A percentile compares a stretch with the other conserved stretches of the same genome.
Evolutionary conservation across 2,888 invertebrate species (phyloP).

Genomic region (Psococerastis gibbosa): DNA sequence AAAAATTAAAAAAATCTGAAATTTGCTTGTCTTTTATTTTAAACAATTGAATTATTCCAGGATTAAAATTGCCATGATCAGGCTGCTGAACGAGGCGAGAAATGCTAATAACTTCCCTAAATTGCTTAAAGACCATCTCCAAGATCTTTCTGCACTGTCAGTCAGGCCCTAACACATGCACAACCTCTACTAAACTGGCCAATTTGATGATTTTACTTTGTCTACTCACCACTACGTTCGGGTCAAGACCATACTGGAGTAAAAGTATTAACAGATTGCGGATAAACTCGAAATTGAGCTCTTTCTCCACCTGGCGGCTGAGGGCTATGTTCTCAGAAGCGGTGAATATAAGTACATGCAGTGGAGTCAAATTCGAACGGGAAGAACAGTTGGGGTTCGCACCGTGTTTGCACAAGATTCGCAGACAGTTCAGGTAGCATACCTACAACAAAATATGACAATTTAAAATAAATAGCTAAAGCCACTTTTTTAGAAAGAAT

Average conservation of each 20-base stretch:
- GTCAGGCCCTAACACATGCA: too few relatives aligned
- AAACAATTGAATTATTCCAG: too few relatives aligned
- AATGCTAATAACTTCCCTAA: too few relatives aligned
- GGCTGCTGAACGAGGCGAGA: too few relatives aligned
- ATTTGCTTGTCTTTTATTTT: too few relatives aligned
- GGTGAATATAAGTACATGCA: conserved; percentile 49
- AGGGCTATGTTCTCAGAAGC: conserved; percentile 50
- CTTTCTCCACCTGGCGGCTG: conserved; percentile 44
- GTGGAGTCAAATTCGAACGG: conserved; percentile 43
- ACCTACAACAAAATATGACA: too few relatives aligned
- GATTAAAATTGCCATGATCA: too few relatives aligned
- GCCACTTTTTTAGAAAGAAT: too few relatives aligned
- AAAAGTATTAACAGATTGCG: conserved; percentile 43
- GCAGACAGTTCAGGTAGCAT: conserved; percentile 49
- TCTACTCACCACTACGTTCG: conserved; percentile 24
- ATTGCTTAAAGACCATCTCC: too few relatives aligned
- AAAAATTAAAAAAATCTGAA: too few relatives aligned
- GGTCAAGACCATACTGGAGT: conserved; percentile 46
- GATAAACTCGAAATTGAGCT: conserved; percentile 47
- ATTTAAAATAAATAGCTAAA: too few relatives aligned
- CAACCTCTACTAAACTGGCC: neutral
- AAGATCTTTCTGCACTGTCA: too few relatives aligned
- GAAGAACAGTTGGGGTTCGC: conserved; percentile 56
- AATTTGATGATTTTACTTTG: neutral
- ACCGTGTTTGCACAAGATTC: conserved; percentile 45